Percentiles rank a stretch among this genome's conserved stretches.
Conservation (phyloP, 1,140 invertebrate genomes). For the Drosophila lacertosa region DNA sequence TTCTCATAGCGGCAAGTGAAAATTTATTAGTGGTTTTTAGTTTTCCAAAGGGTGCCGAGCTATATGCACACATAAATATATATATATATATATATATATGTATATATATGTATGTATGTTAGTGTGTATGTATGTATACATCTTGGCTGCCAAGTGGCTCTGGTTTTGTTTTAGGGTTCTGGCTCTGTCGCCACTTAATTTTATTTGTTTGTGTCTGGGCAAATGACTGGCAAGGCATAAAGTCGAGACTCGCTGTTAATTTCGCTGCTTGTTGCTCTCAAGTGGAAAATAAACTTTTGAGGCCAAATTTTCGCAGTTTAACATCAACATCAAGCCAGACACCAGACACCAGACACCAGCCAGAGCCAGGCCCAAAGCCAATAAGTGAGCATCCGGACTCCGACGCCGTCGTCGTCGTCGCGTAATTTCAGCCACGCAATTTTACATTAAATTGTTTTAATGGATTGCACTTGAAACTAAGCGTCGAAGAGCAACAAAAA, state of each 20-base stretch:
- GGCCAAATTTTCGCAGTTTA: constrained; percentile 14
- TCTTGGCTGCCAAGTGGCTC: constrained; percentile 1
- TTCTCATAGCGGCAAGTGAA: constrained; percentile 51
- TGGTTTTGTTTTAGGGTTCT: constrained; percentile 11
- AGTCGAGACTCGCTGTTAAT: constrained; percentile 37
- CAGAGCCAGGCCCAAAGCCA: constrained; percentile 8
- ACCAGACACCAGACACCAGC: background rate
- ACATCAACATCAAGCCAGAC: constrained; percentile 8
- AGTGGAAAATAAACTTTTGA: constrained; percentile 47
- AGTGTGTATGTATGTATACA: too few species aligned
- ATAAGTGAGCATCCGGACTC: constrained; percentile 26
- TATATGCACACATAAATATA: background rate
- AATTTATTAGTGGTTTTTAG: constrained; percentile 58
- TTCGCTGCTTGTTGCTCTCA: constrained; percentile 32
- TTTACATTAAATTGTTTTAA: constrained; percentile 60
- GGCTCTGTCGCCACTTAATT: constrained; percentile 49
- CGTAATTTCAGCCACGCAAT: constrained; percentile 34
- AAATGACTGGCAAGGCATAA: constrained; percentile 28
- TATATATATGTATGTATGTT: too few species aligned
- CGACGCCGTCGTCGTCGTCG: constrained; percentile 1
- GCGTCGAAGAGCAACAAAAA: constrained; percentile 27
- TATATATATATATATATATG: constrained; percentile 3
- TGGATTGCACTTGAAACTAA: constrained; percentile 47
- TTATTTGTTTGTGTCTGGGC: constrained; percentile 56
- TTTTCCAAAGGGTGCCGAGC: constrained; percentile 3